Evolutionary conservation across 2,888 invertebrate genomes (phyloP).

Genomic region (Ceraclea dissimilis): DNA sequence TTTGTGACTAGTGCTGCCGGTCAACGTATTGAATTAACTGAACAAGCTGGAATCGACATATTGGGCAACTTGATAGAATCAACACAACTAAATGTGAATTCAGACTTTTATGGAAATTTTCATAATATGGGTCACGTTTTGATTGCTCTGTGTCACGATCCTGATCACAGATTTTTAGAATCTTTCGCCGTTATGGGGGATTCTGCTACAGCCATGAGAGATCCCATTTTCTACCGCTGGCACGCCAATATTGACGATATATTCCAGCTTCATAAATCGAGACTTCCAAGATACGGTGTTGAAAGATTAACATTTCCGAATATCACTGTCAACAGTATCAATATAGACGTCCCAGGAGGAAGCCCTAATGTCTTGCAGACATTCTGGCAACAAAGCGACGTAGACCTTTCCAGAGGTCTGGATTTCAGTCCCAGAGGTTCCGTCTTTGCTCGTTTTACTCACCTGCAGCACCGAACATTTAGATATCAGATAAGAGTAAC

Average conservation of each 20-base stretch:
- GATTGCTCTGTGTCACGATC: conserved; percentile 71
- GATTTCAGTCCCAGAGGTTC: conserved; percentile 30
- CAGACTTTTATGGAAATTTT: conserved; percentile 65
- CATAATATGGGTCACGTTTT: conserved; percentile 79
- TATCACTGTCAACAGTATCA: conserved; percentile 15
- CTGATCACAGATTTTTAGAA: conserved; percentile 62
- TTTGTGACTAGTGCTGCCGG: conserved; percentile 51
- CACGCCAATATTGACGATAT: conserved; percentile 34
- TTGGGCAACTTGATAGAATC: conserved; percentile 77
- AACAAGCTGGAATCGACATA: conserved; percentile 64
- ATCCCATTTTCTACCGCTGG: conserved; percentile 35
- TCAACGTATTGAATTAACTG: conserved; percentile 50
- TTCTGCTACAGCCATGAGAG: conserved; percentile 33
- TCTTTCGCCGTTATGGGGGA: conserved; percentile 33
- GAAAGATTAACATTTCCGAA: conserved; percentile 26
- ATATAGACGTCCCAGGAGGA: conserved; percentile 17
- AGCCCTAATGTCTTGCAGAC: conserved; percentile 26
- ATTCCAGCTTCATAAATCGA: conserved; percentile 32
- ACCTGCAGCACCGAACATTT: conserved; percentile 30
- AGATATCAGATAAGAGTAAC: conserved; percentile 27
- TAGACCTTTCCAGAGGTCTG: conserved; percentile 33
- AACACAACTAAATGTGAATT: conserved; percentile 60
- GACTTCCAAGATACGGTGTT: conserved; percentile 29
- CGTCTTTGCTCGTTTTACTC: conserved; percentile 28
- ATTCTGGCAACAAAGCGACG: conserved; percentile 32